Evolutionary conservation across 2,113 vertebrate species (phyloP).

Genomic region (Cricetomys ansorgei): DNA sequence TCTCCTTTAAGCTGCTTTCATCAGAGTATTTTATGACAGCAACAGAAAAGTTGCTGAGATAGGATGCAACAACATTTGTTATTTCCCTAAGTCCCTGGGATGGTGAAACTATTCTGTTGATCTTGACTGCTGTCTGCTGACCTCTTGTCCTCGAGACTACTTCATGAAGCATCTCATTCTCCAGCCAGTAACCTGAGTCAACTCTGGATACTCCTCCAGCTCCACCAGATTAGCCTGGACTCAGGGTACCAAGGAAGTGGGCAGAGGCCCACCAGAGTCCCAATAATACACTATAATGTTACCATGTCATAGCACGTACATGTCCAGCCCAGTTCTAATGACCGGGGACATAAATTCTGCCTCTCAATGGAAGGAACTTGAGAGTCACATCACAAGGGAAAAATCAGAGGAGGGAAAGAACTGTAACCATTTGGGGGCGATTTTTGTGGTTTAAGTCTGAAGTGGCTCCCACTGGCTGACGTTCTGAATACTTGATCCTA

Average conservation of each 20-base stretch:
- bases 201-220: not conserved
- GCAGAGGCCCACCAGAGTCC: not conserved
- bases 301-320: not conserved
- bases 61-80: not conserved
- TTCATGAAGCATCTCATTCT: not conserved
- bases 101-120: not conserved
- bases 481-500: not conserved
- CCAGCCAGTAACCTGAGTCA: not conserved
- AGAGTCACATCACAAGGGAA: not conserved
- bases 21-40: not conserved
- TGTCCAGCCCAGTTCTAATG: not conserved
- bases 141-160: not conserved
- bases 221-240: not conserved
- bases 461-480: not conserved
- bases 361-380: not conserved
- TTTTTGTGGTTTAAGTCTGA: not conserved
- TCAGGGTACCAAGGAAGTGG: not conserved
- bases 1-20: not conserved
- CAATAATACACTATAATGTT: not conserved
- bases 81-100: not conserved
- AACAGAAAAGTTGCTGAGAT: not conserved
- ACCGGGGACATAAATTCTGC: not conserved
- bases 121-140: not conserved
- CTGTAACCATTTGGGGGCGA: not conserved
- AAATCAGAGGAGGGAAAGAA: not conserved